Base-by-base conservation (phyloP, 53 echinoderm and acorn worm species). In the Paracentrotus lividus region DNA sequence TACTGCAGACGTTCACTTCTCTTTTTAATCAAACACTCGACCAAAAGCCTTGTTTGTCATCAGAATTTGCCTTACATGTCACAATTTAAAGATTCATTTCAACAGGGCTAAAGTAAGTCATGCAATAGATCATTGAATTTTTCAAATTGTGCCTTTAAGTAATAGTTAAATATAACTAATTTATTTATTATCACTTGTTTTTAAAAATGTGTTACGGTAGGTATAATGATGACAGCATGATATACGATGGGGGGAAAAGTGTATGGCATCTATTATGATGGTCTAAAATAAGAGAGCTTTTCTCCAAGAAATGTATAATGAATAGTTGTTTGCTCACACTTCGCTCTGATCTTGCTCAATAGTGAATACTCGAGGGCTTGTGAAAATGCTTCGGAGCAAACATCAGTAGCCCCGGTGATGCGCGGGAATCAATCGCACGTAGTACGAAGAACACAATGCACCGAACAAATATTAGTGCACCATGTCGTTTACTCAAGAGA, bases 381-480 rank as follows among this genome's bases (percentile, higher is more conserved):
- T 81, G 81, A 81, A 81, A 44, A 81, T 81, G 81, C 9, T 47
- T 34, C 10, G 42, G 47, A 26, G 81, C 81, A 81, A 81, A 81
- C 26, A 81, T 24, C 49, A 81, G 81, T 81, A 81, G 81, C 27
- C 81, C 49, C n/a, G 81, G 81, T 45, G 47, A 81, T 27, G 27
- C 9, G 33, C 44, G 81, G 13, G 27, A 81, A 45, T 47, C 26
- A 81, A 49, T 24, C 9, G n/a, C 7, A n/a, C 44, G 26, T n/a
- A n/a, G n/a, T 47, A 43, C 81, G 81, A 44, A 8, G 44, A 47
- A 27, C 33, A 81, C 5, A 44, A 81, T 2, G 9, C 45, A n/a
- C 10, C 81, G 81, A 81, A 81, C 47, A 81, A 81, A 81, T 81
- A 81, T 81, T 81, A 81, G 81, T 81, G n/a, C 49, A 81, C 81